These are phyloP conservation scores for Xestia rhomboidea DNA, from an alignment of 2,888 invertebrate species.

Conservation along the genomic window DNA sequence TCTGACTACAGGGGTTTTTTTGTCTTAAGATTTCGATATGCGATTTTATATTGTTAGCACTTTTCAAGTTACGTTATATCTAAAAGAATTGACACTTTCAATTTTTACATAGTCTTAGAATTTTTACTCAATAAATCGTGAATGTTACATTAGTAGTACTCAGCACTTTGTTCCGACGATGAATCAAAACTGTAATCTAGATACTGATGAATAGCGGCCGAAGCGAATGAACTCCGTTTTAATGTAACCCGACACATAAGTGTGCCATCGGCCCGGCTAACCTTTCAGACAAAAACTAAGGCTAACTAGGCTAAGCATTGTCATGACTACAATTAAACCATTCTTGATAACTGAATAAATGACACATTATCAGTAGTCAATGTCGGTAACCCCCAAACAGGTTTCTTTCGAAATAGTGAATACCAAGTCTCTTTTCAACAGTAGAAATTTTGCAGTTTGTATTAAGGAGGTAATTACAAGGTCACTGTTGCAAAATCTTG, in stretches of 20 bases:
- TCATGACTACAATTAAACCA: constrained; percentile 54
- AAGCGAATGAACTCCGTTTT: constrained; percentile 89
- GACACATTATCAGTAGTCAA: constrained; percentile 30
- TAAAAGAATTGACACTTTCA: constrained; percentile 8
- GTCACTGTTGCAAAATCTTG: constrained; percentile 52
- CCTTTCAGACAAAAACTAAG: constrained; percentile 84
- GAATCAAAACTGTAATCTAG: constrained; percentile 84
- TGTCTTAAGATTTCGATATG: not conserved
- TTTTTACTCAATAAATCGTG: constrained; percentile 54
- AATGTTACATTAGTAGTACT: constrained; percentile 71
- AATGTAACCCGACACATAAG: constrained; percentile 86
- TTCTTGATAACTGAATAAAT: constrained; percentile 39
- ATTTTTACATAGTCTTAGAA: constrained; percentile 19
- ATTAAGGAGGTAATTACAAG: constrained; percentile 60
- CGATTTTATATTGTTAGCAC: not conserved
- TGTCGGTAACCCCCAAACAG: constrained; percentile 40
- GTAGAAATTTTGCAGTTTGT: constrained; percentile 55
- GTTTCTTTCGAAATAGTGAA: constrained; percentile 50
- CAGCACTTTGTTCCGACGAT: constrained; percentile 82
- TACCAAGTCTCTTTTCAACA: constrained; percentile 51
- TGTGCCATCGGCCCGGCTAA: constrained; percentile 87
- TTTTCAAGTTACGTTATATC: constrained; percentile 3
- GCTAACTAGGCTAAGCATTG: constrained; percentile 72
- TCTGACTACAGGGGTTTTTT: not conserved
- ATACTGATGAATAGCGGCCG: constrained; percentile 84